Conservation (phyloP, 2,888 invertebrate species). For the Diabrotica balteata region DNA sequence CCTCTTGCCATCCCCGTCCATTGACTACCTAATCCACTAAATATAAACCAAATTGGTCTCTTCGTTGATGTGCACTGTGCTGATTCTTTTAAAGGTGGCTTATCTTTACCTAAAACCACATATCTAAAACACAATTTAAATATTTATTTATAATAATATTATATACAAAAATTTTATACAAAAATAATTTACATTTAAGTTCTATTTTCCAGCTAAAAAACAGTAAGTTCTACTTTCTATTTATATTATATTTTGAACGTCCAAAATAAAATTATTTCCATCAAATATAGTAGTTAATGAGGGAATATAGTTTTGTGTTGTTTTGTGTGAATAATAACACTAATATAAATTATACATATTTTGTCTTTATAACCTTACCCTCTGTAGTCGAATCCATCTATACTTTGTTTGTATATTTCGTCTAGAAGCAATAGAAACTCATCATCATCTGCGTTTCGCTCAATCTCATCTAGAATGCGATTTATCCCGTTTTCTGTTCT, state of each 20-base stretch:
- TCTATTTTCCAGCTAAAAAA: too few relatives aligned
- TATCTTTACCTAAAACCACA: constrained; percentile 32
- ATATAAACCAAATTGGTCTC: constrained; percentile 69
- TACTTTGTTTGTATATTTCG: constrained; percentile 70
- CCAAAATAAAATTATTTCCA: too few relatives aligned
- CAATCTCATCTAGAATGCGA: constrained; percentile 67
- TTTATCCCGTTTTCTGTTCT: constrained; percentile 79
- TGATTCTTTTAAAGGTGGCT: constrained; percentile 21
- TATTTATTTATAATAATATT: too few relatives aligned
- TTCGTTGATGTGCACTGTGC: constrained; percentile 10
- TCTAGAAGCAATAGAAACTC: constrained; percentile 76
- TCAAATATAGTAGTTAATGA: not conserved
- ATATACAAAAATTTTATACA: too few relatives aligned
- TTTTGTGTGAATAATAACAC: too few relatives aligned
- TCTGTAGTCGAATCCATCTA: constrained; percentile 76
- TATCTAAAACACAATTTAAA: constrained; percentile 27
- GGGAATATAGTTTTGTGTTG: not conserved
- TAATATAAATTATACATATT: not conserved
- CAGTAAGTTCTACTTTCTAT: too few relatives aligned
- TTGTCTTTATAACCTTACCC: constrained; percentile 65
- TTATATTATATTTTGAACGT: too few relatives aligned
- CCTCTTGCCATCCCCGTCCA: constrained; percentile 70
- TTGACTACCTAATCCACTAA: constrained; percentile 74
- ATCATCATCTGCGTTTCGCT: constrained; percentile 66
- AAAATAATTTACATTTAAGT: too few relatives aligned